Evolutionary conservation across 2,113 vertebrate genomes (phyloP).

Genomic region (Nyctereutes procyonoides): DNA sequence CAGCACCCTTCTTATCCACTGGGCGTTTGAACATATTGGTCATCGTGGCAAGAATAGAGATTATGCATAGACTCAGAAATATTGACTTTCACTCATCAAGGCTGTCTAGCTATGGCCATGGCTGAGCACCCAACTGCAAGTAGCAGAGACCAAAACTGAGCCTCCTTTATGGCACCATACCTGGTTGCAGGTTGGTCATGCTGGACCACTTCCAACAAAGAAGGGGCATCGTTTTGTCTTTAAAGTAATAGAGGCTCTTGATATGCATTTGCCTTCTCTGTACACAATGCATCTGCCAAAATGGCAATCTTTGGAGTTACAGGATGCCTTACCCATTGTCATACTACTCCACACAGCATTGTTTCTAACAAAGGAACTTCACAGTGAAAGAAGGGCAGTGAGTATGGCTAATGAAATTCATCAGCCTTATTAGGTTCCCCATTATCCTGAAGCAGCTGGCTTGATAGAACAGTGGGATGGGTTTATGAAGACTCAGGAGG

Average conservation of each 20-base stretch:
- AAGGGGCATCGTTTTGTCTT: neutral
- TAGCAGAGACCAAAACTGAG: neutral
- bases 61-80: neutral
- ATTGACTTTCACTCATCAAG: neutral
- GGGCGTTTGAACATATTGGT: neutral
- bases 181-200: neutral
- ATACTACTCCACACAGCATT: neutral
- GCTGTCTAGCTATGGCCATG: neutral
- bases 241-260: neutral
- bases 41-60: neutral
- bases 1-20: neutral
- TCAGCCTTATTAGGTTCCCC: neutral
- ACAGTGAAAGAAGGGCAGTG: neutral
- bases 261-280: neutral
- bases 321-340: neutral
- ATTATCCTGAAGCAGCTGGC: neutral
- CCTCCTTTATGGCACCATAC: neutral
- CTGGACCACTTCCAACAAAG: neutral
- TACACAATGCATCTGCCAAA: neutral
- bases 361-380: neutral
- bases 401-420: neutral
- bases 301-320: neutral
- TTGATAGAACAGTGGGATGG: neutral
- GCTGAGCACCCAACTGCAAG: neutral
- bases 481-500: neutral